Percentiles rank a stretch among this genome's conserved stretches.
Evolutionary conservation across 2,113 vertebrate species (phyloP).

Genomic region (Gadus chalcogrammus): DNA sequence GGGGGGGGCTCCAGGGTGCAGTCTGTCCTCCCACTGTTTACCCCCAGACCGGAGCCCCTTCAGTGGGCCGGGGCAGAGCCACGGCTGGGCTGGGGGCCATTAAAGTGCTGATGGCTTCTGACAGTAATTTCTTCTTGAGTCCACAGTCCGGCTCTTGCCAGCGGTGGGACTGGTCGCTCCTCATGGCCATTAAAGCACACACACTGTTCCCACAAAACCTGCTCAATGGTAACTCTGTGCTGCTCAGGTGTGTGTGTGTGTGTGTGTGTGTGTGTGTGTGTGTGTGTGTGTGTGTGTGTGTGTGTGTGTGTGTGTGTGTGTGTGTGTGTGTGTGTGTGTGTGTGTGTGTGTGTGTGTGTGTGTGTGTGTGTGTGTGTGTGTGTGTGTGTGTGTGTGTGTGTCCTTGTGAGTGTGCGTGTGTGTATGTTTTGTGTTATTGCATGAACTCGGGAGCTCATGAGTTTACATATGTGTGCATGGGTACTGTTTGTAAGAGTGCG

Average conservation of each 20-base stretch:
- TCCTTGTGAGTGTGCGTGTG: no score
- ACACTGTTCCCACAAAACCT: conserved; percentile 66
- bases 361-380: background rate
- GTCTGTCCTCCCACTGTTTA: conserved; percentile 59
- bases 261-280: conserved; percentile 1
- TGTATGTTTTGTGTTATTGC: background rate
- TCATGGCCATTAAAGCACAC: conserved; percentile 69
- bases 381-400: no score
- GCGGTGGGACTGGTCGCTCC: conserved; percentile 60
- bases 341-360: conserved; percentile 6
- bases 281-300: background rate
- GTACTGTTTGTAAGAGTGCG: background rate
- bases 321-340: no score
- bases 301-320: background rate
- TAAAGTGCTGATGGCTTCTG: conserved; percentile 69
- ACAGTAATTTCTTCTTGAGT: conserved; percentile 73
- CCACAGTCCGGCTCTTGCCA: conserved; percentile 56
- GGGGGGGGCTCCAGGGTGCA: conserved; percentile 15
- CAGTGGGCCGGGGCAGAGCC: conserved; percentile 37
- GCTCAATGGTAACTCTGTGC: conserved; percentile 74
- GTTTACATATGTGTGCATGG: conserved; percentile 21
- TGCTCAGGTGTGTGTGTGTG: conserved; percentile 37
- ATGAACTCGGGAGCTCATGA: conserved; percentile 29
- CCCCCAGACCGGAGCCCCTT: conserved; percentile 55
- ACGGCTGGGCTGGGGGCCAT: conserved; percentile 56